These are phyloP conservation scores for Cyphomyrus plagiostoma DNA, from an alignment of 2,113 vertebrate species.

Conservation along the genomic window DNA sequence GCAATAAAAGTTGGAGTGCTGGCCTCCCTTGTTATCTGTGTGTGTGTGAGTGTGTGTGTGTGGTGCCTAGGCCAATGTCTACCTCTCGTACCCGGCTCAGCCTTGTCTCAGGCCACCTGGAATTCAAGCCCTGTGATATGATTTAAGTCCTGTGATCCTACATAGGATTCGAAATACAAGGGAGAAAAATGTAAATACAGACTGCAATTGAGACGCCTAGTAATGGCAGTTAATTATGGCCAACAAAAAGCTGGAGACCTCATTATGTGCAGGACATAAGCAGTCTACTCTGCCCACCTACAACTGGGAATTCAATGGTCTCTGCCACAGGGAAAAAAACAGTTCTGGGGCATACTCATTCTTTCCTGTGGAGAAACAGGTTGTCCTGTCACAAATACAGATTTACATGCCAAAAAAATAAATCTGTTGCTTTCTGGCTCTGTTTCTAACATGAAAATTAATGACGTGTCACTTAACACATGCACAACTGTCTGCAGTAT, in stretches of 20 bases:
- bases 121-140: too few relatives aligned
- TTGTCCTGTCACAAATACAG: background rate
- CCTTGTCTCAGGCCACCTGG: too few relatives aligned
- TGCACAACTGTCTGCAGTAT: too few relatives aligned
- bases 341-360: background rate
- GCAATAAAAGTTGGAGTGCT: too few relatives aligned
- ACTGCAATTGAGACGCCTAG: background rate
- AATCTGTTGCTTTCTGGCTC: background rate
- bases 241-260: background rate
- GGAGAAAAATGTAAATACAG: background rate
- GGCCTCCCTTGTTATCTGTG: too few relatives aligned
- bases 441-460: background rate
- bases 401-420: background rate
- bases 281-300: background rate
- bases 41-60: too few relatives aligned
- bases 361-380: background rate
- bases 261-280: background rate
- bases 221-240: background rate
- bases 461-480: background rate
- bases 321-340: background rate
- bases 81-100: too few relatives aligned
- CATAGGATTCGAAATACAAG: background rate
- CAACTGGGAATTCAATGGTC: background rate
- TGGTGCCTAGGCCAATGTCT: too few relatives aligned
- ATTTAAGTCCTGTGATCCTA: too few relatives aligned